phyloP scores from a whole-genome alignment of 2,888 invertebrate species.

The Tipula confusa region DNA sequence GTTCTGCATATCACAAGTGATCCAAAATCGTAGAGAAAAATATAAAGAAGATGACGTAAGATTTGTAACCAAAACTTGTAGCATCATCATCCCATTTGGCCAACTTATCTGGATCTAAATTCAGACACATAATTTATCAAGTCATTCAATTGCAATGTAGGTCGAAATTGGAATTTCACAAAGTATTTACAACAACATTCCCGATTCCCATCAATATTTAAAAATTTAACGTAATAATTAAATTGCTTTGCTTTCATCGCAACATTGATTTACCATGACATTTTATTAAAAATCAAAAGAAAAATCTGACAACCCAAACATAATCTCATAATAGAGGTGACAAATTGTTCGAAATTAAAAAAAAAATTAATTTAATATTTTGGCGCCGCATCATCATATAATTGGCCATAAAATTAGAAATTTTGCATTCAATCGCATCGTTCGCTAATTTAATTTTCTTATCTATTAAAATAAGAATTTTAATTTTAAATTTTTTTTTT shows the following conservation, averaged over 20 bases:
- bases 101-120: too few species aligned
- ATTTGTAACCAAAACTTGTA: too few species aligned
- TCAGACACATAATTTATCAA: too few species aligned
- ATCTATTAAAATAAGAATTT: background rate
- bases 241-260: background rate
- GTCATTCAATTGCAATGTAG: too few species aligned
- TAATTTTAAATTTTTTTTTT: background rate
- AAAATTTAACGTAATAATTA: too few species aligned
- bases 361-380: background rate
- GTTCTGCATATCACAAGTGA: too few species aligned
- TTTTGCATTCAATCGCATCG: background rate
- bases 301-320: background rate
- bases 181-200: too few species aligned
- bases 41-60: too few species aligned
- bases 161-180: too few species aligned
- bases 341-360: background rate
- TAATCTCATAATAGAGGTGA: background rate
- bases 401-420: background rate
- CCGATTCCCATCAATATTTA: too few species aligned
- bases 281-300: background rate
- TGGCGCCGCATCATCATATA: background rate
- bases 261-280: background rate
- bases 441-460: background rate
- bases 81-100: too few species aligned
- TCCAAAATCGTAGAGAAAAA: too few species aligned